Conservation (phyloP, 2,113 vertebrate species). For the Hippocampus comes region DNA sequence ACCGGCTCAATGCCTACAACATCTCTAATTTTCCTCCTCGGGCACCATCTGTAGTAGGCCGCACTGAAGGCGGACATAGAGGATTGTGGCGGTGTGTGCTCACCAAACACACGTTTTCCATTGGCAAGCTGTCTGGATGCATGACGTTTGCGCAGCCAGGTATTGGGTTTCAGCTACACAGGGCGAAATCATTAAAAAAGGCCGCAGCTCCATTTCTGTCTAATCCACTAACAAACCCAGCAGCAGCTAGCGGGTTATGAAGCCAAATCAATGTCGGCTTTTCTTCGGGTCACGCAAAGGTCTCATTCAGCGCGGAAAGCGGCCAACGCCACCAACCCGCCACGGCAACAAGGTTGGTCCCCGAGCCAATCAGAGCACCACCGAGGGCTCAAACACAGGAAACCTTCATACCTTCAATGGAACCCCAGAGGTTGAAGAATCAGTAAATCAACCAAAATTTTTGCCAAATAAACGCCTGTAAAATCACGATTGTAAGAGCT, state of each 20-base stretch:
- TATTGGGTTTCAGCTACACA: constrained; percentile 24
- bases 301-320: constrained; percentile 9
- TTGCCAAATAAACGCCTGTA: not conserved
- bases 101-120: constrained; percentile 24
- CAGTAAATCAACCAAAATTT: not conserved
- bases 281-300: constrained; percentile 9
- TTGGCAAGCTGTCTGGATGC: not conserved
- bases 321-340: not conserved
- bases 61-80: not conserved
- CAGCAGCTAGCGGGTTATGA: constrained; percentile 8
- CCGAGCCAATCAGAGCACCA: not conserved
- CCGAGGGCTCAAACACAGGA: not conserved
- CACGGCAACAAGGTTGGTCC: not conserved
- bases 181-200: constrained; percentile 12
- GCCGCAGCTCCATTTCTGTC: constrained; percentile 17
- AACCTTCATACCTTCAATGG: not conserved
- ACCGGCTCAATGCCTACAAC: constrained; percentile 23
- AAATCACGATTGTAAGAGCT: not conserved
- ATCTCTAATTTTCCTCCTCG: constrained; percentile 18
- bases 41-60: constrained; percentile 9
- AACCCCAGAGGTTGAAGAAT: not conserved
- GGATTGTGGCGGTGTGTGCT: constrained; percentile 8
- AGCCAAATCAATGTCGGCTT: constrained; percentile 19
- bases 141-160: not conserved
- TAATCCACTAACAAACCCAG: constrained; percentile 12